These are phyloP conservation scores for Triplophysa rosa DNA, from an alignment of 2,113 vertebrate genomes.

Conservation along the genomic window DNA sequence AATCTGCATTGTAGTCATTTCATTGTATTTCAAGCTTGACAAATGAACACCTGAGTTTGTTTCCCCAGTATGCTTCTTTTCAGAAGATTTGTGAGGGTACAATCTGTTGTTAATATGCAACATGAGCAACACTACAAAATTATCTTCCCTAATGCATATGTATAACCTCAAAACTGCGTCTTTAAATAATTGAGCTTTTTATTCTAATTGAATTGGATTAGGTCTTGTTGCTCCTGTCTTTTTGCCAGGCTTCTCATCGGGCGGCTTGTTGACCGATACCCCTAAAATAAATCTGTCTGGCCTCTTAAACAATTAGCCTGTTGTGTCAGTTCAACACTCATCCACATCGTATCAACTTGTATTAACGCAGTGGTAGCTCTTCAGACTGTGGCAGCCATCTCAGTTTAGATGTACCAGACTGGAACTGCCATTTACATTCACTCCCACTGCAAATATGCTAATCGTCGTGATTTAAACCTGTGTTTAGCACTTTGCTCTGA, in stretches of 20 bases:
- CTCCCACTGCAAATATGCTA: slow-evolving; percentile 21
- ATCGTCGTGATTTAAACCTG: slow-evolving; percentile 46
- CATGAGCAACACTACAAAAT: slow-evolving; percentile 21
- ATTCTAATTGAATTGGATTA: slow-evolving; percentile 22
- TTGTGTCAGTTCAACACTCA: slow-evolving; percentile 1
- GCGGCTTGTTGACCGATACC: slow-evolving; percentile 7
- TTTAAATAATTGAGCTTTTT: slow-evolving; percentile 19
- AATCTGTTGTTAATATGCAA: slow-evolving; percentile 48
- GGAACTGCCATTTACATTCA: slow-evolving; percentile 23
- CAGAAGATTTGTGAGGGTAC: slow-evolving; percentile 11
- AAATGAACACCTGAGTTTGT: slow-evolving; percentile 52
- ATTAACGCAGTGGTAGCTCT: slow-evolving; percentile 24
- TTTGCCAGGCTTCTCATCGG: not conserved
- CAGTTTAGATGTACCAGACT: not conserved
- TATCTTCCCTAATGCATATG: slow-evolving; percentile 13
- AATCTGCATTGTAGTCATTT: slow-evolving; percentile 62
- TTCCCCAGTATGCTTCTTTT: slow-evolving; percentile 46
- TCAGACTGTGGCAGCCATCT: not conserved
- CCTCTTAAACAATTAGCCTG: not conserved
- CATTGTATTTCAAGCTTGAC: slow-evolving; percentile 61
- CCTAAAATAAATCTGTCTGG: not conserved
- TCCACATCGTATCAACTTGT: not conserved
- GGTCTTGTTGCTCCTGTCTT: not conserved
- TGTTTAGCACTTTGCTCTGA: slow-evolving; percentile 30
- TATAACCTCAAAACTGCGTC: slow-evolving; percentile 26